Percentiles rank a stretch among this genome's conserved stretches.
These are phyloP conservation scores for Procambarus virginalis DNA, from an alignment of 1,140 invertebrate genomes.

Conservation along the genomic window DNA sequence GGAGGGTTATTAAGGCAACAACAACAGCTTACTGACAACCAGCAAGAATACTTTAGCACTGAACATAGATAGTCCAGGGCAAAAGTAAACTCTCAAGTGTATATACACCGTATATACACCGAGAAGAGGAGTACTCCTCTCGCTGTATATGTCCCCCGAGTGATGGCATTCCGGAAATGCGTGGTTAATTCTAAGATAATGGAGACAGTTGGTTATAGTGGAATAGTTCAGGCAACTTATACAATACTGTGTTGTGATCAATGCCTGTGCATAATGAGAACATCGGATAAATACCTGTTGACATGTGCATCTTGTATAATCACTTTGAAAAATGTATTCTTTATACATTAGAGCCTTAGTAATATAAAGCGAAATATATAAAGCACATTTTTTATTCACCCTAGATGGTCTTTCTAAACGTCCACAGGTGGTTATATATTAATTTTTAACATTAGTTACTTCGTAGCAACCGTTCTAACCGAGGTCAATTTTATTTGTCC, in stretches of 20 bases:
- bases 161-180: slow-evolving; percentile 43
- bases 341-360: background rate
- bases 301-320: background rate
- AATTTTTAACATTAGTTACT: background rate
- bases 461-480: background rate
- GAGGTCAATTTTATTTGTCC: background rate
- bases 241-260: background rate
- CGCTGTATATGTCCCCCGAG: too few relatives aligned
- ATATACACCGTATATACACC: too few relatives aligned
- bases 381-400: background rate
- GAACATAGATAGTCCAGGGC: too few relatives aligned
- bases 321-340: background rate
- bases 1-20: too few relatives aligned
- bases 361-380: background rate
- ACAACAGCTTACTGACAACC: too few relatives aligned
- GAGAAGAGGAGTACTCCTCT: too few relatives aligned
- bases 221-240: slow-evolving; percentile 1
- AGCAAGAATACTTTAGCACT: too few relatives aligned
- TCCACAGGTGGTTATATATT: background rate
- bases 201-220: background rate
- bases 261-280: background rate
- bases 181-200: slow-evolving; percentile 26
- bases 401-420: background rate
- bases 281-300: background rate
- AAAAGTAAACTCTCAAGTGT: too few relatives aligned